Conservation (phyloP, 1,140 invertebrate species). For the Magallana gigas region DNA sequence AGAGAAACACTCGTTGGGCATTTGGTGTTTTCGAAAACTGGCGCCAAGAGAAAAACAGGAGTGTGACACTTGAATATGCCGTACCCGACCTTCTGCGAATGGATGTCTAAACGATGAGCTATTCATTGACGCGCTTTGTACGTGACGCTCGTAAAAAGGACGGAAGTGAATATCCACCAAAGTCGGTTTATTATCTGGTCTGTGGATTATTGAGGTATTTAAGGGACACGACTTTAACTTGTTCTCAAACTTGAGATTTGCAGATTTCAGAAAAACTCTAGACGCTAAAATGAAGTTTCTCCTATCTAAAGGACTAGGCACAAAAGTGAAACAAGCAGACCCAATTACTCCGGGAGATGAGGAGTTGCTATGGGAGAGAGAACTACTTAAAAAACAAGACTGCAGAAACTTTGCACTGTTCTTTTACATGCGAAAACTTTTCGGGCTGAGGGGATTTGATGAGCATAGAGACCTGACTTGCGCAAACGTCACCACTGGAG, state of each 20-base stretch:
- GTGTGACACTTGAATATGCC: no score
- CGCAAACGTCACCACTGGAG: no score
- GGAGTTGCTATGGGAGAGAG: constrained; percentile 12
- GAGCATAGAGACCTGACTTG: no score
- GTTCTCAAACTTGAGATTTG: not conserved
- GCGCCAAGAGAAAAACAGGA: no score
- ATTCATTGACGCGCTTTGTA: constrained; percentile 25
- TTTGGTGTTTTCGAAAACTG: no score
- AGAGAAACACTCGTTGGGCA: no score
- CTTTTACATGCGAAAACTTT: no score
- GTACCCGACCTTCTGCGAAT: no score
- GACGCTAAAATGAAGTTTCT: constrained; percentile 47
- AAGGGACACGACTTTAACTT: not conserved
- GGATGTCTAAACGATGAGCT: not conserved
- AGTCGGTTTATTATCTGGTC: not conserved
- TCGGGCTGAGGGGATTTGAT: no score
- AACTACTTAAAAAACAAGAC: constrained; percentile 13
- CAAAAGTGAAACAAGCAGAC: constrained; percentile 29
- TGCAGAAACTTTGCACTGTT: constrained; percentile 17
- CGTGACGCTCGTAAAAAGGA: constrained; percentile 1
- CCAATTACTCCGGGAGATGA: constrained; percentile 39
- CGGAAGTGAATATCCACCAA: constrained; percentile 32
- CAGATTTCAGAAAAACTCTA: constrained; percentile 8
- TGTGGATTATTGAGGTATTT: no score
- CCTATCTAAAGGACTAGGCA: constrained; percentile 13